Percentiles rank a stretch among this genome's conserved stretches.
Evolutionary conservation across 2,888 invertebrate genomes (phyloP).

Genomic region (Microplitis manilae): DNA sequence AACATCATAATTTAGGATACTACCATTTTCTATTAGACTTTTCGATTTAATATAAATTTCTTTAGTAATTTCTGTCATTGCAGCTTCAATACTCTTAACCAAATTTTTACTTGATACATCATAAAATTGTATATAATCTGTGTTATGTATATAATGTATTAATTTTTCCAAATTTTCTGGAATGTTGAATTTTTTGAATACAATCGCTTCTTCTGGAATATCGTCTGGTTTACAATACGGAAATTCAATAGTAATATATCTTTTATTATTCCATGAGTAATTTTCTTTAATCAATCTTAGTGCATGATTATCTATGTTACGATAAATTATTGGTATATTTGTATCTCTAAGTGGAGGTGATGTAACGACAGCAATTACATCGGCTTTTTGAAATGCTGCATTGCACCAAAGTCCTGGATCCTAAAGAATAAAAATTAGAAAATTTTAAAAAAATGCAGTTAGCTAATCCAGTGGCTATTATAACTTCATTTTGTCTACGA

Average conservation of each 20-base stretch:
- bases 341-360: conserved; percentile 59
- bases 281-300: conserved; percentile 62
- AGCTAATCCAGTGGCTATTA: too few relatives aligned
- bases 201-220: conserved; percentile 64
- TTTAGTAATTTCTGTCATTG: conserved; percentile 51
- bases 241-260: conserved; percentile 62
- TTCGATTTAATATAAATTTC: conserved; percentile 42
- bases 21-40: conserved; percentile 55
- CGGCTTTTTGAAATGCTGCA: conserved; percentile 61
- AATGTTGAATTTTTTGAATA: conserved; percentile 61
- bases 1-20: neutral
- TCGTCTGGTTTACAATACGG: conserved; percentile 65
- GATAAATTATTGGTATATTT: conserved; percentile 57
- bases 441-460: conserved; percentile 1
- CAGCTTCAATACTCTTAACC: conserved; percentile 59
- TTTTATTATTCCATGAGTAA: conserved; percentile 57
- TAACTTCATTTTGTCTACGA: too few relatives aligned
- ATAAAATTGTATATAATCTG: conserved; percentile 54
- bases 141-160: conserved; percentile 61
- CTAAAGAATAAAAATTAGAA: conserved; percentile 48
- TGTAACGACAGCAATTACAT: conserved; percentile 63
- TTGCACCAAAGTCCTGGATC: conserved; percentile 67
- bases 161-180: conserved; percentile 63
- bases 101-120: conserved; percentile 57
- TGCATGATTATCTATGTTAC: conserved; percentile 61